These are phyloP conservation scores for Cacoxenus indagator DNA, from an alignment of 2,888 invertebrate genomes.

Conservation along the genomic window DNA sequence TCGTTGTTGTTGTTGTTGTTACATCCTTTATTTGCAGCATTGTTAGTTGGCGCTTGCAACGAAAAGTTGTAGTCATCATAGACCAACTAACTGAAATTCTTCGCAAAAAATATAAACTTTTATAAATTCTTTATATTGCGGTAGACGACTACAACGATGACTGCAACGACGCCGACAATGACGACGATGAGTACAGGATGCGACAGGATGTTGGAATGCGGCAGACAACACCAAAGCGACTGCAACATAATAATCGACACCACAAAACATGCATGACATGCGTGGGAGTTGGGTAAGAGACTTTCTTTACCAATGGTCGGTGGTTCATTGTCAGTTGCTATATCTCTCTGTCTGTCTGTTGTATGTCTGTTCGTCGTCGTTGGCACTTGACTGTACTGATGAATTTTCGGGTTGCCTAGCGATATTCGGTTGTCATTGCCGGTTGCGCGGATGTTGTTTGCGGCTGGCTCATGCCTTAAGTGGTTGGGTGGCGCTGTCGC, in stretches of 20 bases:
- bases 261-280: conserved; percentile 35
- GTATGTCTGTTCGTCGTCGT: not conserved
- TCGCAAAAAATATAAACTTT: conserved; percentile 56
- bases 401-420: conserved; percentile 21
- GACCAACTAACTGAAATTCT: conserved; percentile 58
- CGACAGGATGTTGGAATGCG: conserved; percentile 47
- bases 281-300: not conserved
- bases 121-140: conserved; percentile 55
- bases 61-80: conserved; percentile 54
- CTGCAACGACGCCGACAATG: too few species aligned
- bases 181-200: too few species aligned
- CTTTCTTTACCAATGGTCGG: not conserved
- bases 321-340: not conserved
- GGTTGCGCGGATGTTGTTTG: not conserved
- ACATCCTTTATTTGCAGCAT: conserved; percentile 37
- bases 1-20: conserved; percentile 42
- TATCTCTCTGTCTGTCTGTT: too few species aligned
- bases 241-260: conserved; percentile 58
- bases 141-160: conserved; percentile 29
- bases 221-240: conserved; percentile 52
- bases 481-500: not conserved
- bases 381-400: conserved; percentile 1
- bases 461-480: not conserved
- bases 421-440: not conserved
- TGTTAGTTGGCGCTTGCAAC: too few species aligned